phyloP scores from a whole-genome alignment of 2,113 vertebrate genomes.

The Serilophus lunatus region DNA sequence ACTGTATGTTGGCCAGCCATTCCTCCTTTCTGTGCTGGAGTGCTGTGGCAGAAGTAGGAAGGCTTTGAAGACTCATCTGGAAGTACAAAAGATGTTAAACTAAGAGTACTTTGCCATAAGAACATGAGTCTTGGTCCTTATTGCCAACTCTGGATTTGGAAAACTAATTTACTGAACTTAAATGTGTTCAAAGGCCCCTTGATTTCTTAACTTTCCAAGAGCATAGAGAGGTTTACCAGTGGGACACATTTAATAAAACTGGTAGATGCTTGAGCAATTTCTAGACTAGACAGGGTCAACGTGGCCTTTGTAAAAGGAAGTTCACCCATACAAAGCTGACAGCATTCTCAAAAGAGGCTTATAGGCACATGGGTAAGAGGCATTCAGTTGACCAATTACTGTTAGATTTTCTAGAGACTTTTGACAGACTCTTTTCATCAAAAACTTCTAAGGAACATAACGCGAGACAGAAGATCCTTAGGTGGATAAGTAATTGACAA shows the following conservation, averaged over 20 bases:
- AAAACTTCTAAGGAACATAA: neutral
- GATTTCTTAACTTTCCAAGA: neutral
- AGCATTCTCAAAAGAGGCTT: neutral
- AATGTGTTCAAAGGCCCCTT: neutral
- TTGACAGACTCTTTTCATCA: neutral
- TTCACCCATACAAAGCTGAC: neutral
- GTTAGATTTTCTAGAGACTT: neutral
- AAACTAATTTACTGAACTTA: neutral
- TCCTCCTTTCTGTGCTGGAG: neutral
- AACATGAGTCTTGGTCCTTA: neutral
- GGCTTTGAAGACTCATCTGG: neutral
- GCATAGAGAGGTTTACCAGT: neutral
- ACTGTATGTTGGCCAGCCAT: neutral
- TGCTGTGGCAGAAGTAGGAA: neutral
- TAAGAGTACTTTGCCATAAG: neutral
- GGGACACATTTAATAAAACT: neutral
- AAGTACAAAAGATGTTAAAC: neutral
- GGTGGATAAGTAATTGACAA: neutral
- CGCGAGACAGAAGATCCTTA: neutral
- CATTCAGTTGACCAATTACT: neutral
- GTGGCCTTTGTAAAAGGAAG: neutral
- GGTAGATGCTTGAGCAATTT: neutral
- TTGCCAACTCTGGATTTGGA: neutral
- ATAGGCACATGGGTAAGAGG: neutral
- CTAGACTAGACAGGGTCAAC: fast-evolving